Base-by-base conservation (phyloP, 2,797 vertebrate species). In the Limosa lapponica region DNA sequence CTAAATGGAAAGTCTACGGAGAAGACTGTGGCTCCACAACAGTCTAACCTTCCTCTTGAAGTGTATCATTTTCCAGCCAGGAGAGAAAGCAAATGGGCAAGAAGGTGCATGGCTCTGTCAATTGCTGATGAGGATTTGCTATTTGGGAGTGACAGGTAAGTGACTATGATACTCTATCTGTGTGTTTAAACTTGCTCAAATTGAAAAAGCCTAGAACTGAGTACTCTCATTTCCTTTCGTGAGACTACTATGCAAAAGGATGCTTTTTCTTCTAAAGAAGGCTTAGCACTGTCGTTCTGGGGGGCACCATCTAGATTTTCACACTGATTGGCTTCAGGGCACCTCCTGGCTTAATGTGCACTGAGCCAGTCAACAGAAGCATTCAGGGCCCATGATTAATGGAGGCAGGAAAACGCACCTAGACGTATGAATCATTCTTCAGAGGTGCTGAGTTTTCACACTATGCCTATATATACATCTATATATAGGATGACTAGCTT, bases 391-490 rank as follows among this genome's bases (percentile, higher is more conserved):
- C 36, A 10, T 44, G 59, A 70, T 87, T 82, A 93, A 62, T 48
- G 13, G 25, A 70, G 39, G 34, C 25, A 52, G 57, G 34, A 71
- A 80, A 94, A 82, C 4, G 1, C 22, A 80, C 51, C 75, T 79
- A 37, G 30, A 55, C 36, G 41, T 70, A 85, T 87, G 89, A 96
- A 77, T 93, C 71, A 87, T 52, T 85, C 82, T 87, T 91, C 59
- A 80, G 87, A 85, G 67, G 32, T 77, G 67, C 30, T 77, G 78
- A 72, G 67, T 73, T 95, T 94, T 91, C 79, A 89, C 71, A 77
- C 79, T 82, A 34, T 82, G 75, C 34, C 62, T 70, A 11, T 77
- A 64, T 64, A 81, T 84, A 82, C 14, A 62, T 51, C 71, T 95
- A 52, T 77, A 73, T 70, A 77, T 44, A 91, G 74, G 67, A 77